phyloP scores from a whole-genome alignment of 2,888 invertebrate species.

The Sesia bembeciformis region DNA sequence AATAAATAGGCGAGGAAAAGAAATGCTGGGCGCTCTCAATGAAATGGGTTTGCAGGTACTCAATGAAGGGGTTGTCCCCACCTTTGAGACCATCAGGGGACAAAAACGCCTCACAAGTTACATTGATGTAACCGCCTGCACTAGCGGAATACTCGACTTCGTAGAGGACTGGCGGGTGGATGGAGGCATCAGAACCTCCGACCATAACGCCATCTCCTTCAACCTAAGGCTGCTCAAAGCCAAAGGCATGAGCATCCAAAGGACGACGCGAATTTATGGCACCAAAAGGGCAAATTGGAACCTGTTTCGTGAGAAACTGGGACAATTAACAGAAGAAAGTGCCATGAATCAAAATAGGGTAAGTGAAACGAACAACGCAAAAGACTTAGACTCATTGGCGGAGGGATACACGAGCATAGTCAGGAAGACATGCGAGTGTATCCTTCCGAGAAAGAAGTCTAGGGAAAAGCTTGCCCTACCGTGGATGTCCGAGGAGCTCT shows the following conservation, averaged over 20 bases:
- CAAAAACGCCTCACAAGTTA: no score
- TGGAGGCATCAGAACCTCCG: no score
- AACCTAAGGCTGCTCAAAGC: background rate
- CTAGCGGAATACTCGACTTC: no score
- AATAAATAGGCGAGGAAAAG: no score
- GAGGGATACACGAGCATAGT: slow-evolving; percentile 2
- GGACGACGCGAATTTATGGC: slow-evolving; percentile 8
- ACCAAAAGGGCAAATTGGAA: slow-evolving; percentile 8
- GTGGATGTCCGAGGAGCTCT: slow-evolving; percentile 12
- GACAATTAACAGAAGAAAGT: background rate
- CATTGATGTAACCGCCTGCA: no score
- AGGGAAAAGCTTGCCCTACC: slow-evolving; percentile 5
- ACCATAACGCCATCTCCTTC: no score
- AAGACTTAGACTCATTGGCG: background rate
- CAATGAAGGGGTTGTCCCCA: no score
- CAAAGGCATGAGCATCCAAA: background rate
- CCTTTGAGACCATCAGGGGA: no score
- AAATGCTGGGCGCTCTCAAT: no score
- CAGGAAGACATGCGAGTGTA: background rate
- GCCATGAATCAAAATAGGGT: background rate
- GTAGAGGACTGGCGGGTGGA: no score
- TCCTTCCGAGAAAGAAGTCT: slow-evolving; percentile 4
- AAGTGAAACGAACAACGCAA: background rate
- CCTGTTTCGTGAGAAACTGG: background rate
- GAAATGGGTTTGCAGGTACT: no score